Conservation (phyloP, 1,140 invertebrate genomes). For the Ceratoteleas bidentatus region DNA sequence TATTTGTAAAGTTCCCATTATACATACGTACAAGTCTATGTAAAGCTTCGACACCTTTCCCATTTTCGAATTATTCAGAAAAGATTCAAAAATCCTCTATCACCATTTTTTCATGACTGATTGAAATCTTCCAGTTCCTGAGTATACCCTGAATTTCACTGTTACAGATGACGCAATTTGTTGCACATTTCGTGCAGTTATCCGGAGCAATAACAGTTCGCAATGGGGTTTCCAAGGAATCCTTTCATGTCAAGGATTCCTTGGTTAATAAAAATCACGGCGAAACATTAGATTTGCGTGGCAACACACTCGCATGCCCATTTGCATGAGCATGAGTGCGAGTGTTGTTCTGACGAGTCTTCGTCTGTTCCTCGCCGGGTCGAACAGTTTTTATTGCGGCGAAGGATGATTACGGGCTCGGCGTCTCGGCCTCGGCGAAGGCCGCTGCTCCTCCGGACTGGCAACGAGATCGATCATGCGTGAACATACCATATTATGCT, state of each 20-base stretch:
- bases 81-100: too few relatives aligned
- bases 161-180: too few relatives aligned
- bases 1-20: too few relatives aligned
- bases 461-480: conserved; percentile 63
- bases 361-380: conserved; percentile 34
- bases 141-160: too few relatives aligned
- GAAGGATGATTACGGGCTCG: conserved; percentile 42
- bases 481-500: conserved; percentile 54
- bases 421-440: conserved; percentile 52
- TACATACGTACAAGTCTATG: too few relatives aligned
- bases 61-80: too few relatives aligned
- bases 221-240: too few relatives aligned
- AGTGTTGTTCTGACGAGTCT: conserved; percentile 35
- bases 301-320: conserved; percentile 16
- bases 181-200: too few relatives aligned
- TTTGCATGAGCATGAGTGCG: conserved; percentile 44
- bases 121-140: too few relatives aligned
- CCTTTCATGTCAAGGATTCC: conserved; percentile 12
- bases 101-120: too few relatives aligned
- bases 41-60: too few relatives aligned
- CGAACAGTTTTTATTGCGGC: conserved; percentile 41
- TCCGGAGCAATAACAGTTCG: neutral
- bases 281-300: conserved; percentile 36
- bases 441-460: conserved; percentile 46
- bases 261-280: conserved; percentile 23